Base-by-base conservation (phyloP, 1,140 invertebrate genomes). In the Heterodera carotae region DNA sequence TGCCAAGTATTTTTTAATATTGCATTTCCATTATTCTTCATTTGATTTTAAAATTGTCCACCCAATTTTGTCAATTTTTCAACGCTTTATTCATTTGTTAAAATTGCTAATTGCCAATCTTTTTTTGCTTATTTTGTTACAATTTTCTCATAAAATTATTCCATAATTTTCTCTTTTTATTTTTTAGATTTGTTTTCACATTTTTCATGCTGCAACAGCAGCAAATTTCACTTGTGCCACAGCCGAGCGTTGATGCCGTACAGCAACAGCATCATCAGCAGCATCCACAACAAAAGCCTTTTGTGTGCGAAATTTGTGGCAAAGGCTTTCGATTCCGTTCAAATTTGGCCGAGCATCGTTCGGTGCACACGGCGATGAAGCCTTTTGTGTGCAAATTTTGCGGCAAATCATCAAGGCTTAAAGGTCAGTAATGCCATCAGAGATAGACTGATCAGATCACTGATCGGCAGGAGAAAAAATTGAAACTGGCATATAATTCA, bases 261-360 rank as follows among this genome's bases (percentile, higher is more conserved):
- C 36, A 39, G 12, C 36, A 39, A 12, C n/a, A n/a, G n/a, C n/a
- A n/a, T n/a, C n/a, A n/a, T n/a, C 39, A 43, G 39, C 48, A 53
- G 12, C 48, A 53, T 4, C 48, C 12, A 15, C 48, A 53, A 18
- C 48, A 53, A 18, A 79, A 82, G 56, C n/a, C 81, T 10, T 87
- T 87, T 75, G 72, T 88, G 27, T 87, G 85, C 73, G 85, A 87
- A 76, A 88, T 87, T 43, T 87, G 85, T 69, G 84, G 84, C 27
- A 88, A 88, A 69, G 85, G 85, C 6, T 87, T 87, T 68, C 85
- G 85, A 18, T 87, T 88, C 72, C 84, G 87, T 8, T 88, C 86
- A 1, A 87, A 87, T 80, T 75, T 87, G 72, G 87, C 87, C 22
- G 85, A 87, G 43, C 85, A 87, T 77, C 82, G 85, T 8, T 84